Percentiles rank a stretch among this genome's conserved stretches.
These are phyloP conservation scores for Mongoloraphidia duomilia DNA, from an alignment of 2,888 invertebrate species.

Conservation along the genomic window DNA sequence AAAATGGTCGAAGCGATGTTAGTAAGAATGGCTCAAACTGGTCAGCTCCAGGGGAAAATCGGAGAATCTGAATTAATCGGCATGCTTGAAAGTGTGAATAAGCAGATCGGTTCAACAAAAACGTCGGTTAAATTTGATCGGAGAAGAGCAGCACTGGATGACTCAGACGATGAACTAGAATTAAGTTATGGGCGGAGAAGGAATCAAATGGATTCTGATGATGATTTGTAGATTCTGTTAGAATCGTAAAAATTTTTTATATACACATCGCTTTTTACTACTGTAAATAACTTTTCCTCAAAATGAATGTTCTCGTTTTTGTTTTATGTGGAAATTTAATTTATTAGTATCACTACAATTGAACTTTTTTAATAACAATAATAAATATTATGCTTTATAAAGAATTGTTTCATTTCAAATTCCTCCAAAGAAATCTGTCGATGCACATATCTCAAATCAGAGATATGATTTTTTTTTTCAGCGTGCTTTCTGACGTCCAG, in stretches of 20 bases:
- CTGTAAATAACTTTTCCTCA: no score
- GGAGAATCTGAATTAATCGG: conserved; percentile 75
- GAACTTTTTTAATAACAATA: not conserved
- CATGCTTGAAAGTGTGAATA: conserved; percentile 73
- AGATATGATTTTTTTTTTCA: no score
- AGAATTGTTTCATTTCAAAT: not conserved
- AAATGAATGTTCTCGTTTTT: no score
- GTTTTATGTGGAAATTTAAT: no score
- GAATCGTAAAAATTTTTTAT: no score
- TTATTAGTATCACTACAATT: no score
- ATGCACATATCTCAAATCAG: no score
- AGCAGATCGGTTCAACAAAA: conserved; percentile 60
- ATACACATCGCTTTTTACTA: no score
- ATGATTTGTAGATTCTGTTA: no score
- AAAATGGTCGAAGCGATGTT: conserved; percentile 89
- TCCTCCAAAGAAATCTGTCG: no score
- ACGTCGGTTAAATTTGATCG: conserved; percentile 81
- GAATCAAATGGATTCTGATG: no score
- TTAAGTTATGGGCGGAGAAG: not conserved
- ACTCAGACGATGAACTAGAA: conserved; percentile 53
- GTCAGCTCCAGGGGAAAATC: conserved; percentile 72
- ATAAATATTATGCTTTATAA: conserved; percentile 1
- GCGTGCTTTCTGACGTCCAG: no score
- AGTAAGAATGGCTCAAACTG: conserved; percentile 83
- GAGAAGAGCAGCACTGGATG: conserved; percentile 75